Evolutionary conservation across 2,797 vertebrate genomes (phyloP).

Genomic region (Rhinophrynus dorsalis): DNA sequence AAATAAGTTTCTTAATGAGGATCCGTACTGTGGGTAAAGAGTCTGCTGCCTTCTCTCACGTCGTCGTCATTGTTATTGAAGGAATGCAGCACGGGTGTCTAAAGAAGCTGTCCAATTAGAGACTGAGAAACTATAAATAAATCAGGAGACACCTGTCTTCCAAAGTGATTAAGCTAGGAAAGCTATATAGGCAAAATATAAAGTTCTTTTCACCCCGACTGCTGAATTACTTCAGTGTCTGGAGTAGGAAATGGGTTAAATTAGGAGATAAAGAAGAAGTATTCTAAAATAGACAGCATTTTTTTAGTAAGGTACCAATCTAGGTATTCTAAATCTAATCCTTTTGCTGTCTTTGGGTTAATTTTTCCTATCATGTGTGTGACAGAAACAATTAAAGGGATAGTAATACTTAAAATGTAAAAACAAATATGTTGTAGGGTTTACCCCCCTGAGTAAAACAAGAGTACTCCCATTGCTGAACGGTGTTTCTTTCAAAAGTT

Average conservation of each 20-base stretch:
- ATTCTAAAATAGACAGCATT: not conserved
- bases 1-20: slow-evolving; percentile 30
- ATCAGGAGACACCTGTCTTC: slow-evolving; percentile 28
- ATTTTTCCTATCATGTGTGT: slow-evolving; percentile 1
- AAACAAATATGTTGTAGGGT: too few species aligned
- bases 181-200: not conserved
- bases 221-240: not conserved
- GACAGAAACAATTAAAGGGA: not conserved
- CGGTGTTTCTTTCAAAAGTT: too few species aligned
- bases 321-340: slow-evolving; percentile 9
- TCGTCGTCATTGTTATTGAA: slow-evolving; percentile 34
- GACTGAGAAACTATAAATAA: slow-evolving; percentile 38
- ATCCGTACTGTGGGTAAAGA: not conserved
- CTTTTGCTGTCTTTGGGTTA: not conserved
- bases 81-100: slow-evolving; percentile 22
- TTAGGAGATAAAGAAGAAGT: not conserved
- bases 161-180: not conserved
- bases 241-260: not conserved
- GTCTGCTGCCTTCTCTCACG: not conserved
- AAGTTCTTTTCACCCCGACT: not conserved
- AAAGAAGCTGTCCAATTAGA: slow-evolving; percentile 41
- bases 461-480: too few species aligned
- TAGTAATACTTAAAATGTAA: too few species aligned
- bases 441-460: too few species aligned
- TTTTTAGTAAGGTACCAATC: not conserved